These are phyloP conservation scores for Dasysyrphus tricinctus DNA, from an alignment of 2,888 invertebrate genomes.

Conservation along the genomic window DNA sequence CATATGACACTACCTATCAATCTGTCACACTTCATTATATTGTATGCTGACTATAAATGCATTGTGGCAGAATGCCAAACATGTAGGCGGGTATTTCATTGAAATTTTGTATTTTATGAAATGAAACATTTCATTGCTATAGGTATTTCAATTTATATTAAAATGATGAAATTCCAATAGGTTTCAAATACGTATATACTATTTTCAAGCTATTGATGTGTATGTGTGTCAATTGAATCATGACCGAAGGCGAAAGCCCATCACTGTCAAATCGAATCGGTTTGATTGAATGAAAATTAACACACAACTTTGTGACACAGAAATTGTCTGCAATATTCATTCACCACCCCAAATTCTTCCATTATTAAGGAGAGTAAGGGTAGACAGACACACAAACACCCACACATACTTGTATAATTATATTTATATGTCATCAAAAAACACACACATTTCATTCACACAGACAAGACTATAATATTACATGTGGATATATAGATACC, in stretches of 20 bases:
- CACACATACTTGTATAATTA: neutral
- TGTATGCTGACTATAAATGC: neutral
- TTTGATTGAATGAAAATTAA: slow-evolving; percentile 69
- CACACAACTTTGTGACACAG: slow-evolving; percentile 36
- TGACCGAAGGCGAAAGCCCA: slow-evolving; percentile 36
- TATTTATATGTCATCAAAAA: slow-evolving; percentile 16
- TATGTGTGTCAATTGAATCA: slow-evolving; percentile 61
- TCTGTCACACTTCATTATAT: slow-evolving; percentile 13
- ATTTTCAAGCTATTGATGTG: slow-evolving; percentile 10
- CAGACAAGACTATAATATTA: neutral
- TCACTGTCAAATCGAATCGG: slow-evolving; percentile 65
- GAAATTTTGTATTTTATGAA: slow-evolving; percentile 13
- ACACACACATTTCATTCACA: neutral
- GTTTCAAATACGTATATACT: neutral
- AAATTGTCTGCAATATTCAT: slow-evolving; percentile 10
- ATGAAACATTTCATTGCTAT: neutral
- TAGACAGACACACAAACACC: neutral
- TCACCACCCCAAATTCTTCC: neutral
- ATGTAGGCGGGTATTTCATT: no score
- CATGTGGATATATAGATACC: no score
- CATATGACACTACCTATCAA: slow-evolving; percentile 16
- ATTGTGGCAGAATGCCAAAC: neutral
- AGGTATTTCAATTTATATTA: slow-evolving; percentile 47
- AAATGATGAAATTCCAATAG: slow-evolving; percentile 55
- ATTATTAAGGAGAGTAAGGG: neutral